phyloP scores from a whole-genome alignment of 2,113 vertebrate genomes.

The Mirounga angustirostris region DNA sequence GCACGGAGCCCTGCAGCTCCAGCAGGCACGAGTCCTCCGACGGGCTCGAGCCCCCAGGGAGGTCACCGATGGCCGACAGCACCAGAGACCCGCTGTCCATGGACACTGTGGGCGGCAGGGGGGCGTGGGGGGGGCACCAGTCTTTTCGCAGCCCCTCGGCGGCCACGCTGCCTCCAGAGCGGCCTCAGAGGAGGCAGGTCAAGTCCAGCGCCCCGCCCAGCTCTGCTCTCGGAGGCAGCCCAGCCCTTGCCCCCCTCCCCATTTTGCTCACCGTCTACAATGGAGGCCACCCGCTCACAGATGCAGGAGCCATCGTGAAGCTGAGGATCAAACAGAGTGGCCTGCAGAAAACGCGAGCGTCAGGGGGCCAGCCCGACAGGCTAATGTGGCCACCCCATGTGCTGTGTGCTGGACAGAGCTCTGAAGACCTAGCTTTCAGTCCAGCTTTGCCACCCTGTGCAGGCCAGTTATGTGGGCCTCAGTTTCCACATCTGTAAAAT shows the following conservation, averaged over 20 bases:
- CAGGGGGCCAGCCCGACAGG: not conserved
- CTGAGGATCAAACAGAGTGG: conserved; percentile 93
- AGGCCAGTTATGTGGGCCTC: not conserved
- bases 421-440: not conserved
- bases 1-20: conserved; percentile 92
- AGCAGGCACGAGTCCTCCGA: conserved; percentile 97
- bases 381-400: not conserved
- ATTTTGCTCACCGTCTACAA: conserved; percentile 92
- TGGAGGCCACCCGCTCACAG: conserved; percentile 93
- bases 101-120: conserved; percentile 87
- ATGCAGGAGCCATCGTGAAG: conserved; percentile 91
- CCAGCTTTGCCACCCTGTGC: not conserved
- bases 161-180: no score
- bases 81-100: conserved; percentile 97
- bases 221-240: not conserved
- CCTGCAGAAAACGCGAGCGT: conserved; percentile 85
- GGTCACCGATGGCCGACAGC: conserved; percentile 96
- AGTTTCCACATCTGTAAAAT: not conserved
- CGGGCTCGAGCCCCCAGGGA: conserved; percentile 96
- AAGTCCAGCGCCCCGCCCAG: not conserved
- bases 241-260: fast-evolving
- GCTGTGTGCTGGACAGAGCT: not conserved
- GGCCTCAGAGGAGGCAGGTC: no score
- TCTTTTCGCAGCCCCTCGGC: no score
- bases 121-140: not conserved